These are phyloP conservation scores for Pipistrellus nathusii DNA, from an alignment of 2,797 vertebrate genomes.

Conservation along the genomic window DNA sequence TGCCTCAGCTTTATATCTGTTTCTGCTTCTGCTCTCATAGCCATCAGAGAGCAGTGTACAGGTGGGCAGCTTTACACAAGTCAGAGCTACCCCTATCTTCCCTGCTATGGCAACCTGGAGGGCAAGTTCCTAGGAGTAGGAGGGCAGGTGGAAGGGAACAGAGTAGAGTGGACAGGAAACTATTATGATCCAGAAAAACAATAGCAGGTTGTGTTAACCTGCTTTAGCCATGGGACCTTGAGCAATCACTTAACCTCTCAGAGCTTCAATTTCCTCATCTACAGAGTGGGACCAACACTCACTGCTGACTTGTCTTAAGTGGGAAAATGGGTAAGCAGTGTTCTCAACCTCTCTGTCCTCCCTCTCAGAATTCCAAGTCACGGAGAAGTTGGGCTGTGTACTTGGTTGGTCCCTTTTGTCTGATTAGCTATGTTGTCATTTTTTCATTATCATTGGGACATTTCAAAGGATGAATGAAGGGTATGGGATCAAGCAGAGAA, in stretches of 20 bases:
- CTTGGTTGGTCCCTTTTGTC: not conserved
- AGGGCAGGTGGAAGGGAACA: not conserved
- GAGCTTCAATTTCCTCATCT: not conserved
- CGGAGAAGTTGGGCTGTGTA: not conserved
- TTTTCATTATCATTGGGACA: not conserved
- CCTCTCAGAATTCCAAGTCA: not conserved
- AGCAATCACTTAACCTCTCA: not conserved
- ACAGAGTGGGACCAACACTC: not conserved
- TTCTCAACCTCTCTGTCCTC: rapidly evolving
- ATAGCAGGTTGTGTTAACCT: not conserved
- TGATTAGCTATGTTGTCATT: not conserved
- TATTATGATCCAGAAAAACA: not conserved
- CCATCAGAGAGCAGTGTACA: not conserved
- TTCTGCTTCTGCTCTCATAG: not conserved
- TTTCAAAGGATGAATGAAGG: constrained; percentile 46
- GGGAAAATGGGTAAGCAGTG: too few relatives aligned
- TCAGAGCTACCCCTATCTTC: not conserved
- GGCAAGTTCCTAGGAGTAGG: not conserved
- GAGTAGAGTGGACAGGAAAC: not conserved
- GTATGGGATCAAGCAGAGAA: constrained; percentile 19
- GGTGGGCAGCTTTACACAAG: not conserved
- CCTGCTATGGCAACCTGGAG: too few relatives aligned
- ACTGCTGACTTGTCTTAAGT: not conserved
- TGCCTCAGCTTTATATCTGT: not conserved
- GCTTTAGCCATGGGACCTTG: not conserved